A percentile compares a stretch with the other conserved stretches of the same genome.
Evolutionary conservation across 2,888 invertebrate genomes (phyloP).

Genomic region (Pycnomerus fuliginosus): DNA sequence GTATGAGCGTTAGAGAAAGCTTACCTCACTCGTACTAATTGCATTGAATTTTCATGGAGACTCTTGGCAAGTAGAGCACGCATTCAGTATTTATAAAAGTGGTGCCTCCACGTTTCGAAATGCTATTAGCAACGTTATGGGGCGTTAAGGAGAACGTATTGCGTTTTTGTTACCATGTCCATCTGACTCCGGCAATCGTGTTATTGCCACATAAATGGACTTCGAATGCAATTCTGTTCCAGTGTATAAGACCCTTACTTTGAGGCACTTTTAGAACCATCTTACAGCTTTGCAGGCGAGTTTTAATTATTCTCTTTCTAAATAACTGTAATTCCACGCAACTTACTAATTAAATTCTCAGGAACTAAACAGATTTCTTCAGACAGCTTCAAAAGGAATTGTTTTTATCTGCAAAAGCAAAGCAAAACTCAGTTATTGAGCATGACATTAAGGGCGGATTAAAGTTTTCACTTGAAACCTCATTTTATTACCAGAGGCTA

Average conservation of each 20-base stretch:
- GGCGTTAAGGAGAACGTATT: conserved; percentile 36
- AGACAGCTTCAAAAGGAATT: conserved; percentile 16
- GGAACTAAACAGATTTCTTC: conserved; percentile 16
- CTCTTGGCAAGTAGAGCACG: conserved; percentile 22
- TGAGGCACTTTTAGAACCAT: conserved; percentile 8
- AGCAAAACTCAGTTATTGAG: no score
- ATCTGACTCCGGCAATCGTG: conserved; percentile 31
- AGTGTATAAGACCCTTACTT: conserved; percentile 14
- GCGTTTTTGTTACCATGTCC: conserved; percentile 30
- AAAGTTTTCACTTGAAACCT: no score
- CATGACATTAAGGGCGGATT: no score
- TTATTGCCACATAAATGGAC: conserved; percentile 26
- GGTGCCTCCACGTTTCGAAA: conserved; percentile 32
- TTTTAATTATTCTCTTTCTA: conserved; percentile 22
- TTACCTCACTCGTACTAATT: conserved; percentile 30
- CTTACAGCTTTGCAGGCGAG: conserved; percentile 14
- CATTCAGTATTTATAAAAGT: conserved; percentile 38
- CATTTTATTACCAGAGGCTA: no score
- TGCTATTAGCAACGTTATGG: conserved; percentile 39
- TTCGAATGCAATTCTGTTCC: conserved; percentile 21
- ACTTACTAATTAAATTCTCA: conserved; percentile 21
- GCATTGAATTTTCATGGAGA: conserved; percentile 36
- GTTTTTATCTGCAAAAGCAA: conserved; percentile 19
- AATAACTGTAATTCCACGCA: conserved; percentile 19
- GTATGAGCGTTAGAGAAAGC: conserved; percentile 13